phyloP scores from a whole-genome alignment of 2,888 invertebrate species.

The Cinara cedri region DNA sequence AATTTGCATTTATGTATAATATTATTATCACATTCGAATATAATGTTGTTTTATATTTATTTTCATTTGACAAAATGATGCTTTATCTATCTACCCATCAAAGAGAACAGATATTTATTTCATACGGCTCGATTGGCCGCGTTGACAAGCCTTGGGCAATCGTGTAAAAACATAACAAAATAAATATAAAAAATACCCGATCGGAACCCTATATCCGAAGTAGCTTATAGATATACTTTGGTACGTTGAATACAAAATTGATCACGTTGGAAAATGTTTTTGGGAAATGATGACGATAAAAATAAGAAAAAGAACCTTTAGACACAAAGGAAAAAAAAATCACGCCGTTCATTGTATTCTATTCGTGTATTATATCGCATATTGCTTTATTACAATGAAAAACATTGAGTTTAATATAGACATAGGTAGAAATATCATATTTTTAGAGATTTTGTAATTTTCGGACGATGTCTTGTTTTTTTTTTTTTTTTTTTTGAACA shows the following conservation, averaged over 20 bases:
- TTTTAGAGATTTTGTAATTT: too few species aligned
- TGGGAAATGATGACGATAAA: not conserved
- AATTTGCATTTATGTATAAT: too few species aligned
- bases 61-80: not conserved
- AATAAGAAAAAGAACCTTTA: not conserved
- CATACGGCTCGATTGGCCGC: not conserved
- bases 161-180: not conserved
- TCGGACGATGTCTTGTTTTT: too few species aligned
- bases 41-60: not conserved
- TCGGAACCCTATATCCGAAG: not conserved
- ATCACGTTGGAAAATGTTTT: not conserved
- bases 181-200: not conserved
- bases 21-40: too few species aligned
- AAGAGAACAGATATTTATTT: not conserved
- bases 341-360: not conserved
- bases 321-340: not conserved
- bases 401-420: too few species aligned
- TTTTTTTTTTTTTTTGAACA: too few species aligned
- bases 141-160: not conserved
- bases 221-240: not conserved
- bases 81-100: too few species aligned
- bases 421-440: too few species aligned
- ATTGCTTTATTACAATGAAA: not conserved
- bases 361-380: not conserved
- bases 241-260: not conserved